A percentile compares a stretch with the other conserved stretches of the same genome.
Conservation (phyloP, 2,797 vertebrate genomes). For the Epinephelus malabaricus region DNA sequence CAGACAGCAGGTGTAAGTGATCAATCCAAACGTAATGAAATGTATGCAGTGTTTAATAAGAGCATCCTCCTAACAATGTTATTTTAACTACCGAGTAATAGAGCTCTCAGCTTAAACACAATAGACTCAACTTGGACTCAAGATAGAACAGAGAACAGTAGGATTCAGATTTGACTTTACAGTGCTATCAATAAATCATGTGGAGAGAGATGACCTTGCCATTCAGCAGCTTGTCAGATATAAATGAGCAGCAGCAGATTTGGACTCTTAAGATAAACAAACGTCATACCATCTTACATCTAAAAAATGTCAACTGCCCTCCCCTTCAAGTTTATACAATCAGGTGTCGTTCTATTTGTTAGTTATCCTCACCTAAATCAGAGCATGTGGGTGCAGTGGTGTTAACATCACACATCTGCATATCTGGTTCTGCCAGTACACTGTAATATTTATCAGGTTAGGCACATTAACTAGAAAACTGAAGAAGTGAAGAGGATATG, state of each 20-base stretch:
- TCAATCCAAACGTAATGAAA: background rate
- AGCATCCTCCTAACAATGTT: background rate
- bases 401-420: conserved; percentile 1
- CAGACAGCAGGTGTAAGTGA: background rate
- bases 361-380: background rate
- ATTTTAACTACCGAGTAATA: background rate
- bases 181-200: conserved; percentile 2
- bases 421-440: conserved; percentile 14
- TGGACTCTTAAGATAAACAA: background rate
- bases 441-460: conserved; percentile 6
- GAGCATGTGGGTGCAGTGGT: conserved; percentile 2
- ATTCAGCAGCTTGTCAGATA: conserved; percentile 11
- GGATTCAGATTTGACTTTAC: background rate
- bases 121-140: background rate
- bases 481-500: background rate
- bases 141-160: background rate
- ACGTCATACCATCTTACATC: background rate
- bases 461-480: conserved; percentile 18
- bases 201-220: background rate
- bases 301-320: background rate
- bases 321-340: background rate
- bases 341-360: background rate
- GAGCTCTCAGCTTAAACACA: conserved; percentile 1
- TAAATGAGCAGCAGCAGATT: conserved; percentile 2
- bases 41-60: background rate